Percentiles rank a stretch among this genome's conserved stretches.
Evolutionary conservation across 2,113 vertebrate species (phyloP).

Genomic region (Leucoraja erinaceus): DNA sequence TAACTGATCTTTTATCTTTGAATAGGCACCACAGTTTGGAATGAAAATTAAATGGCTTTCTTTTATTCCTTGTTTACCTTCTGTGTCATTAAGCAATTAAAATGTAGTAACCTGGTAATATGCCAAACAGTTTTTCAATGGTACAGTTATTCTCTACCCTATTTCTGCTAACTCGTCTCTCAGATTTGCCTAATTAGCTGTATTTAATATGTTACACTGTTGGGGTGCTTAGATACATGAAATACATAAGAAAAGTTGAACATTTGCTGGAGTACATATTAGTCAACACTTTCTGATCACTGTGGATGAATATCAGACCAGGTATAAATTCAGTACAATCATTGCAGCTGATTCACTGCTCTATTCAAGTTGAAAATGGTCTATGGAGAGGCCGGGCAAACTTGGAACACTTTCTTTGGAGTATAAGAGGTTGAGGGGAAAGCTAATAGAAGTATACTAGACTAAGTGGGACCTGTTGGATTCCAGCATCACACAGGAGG

Average conservation of each 20-base stretch:
- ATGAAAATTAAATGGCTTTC: background rate
- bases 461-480: no score
- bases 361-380: background rate
- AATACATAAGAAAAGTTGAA: background rate
- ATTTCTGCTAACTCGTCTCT: background rate
- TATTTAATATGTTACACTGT: background rate
- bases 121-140: background rate
- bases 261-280: background rate
- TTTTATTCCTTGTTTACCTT: background rate
- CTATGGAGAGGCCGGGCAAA: no score
- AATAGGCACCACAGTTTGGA: background rate
- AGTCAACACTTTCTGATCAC: background rate
- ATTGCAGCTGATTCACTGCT: background rate
- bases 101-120: background rate
- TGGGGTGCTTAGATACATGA: background rate
- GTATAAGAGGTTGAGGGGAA: no score
- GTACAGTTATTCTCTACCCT: background rate
- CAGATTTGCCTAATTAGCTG: background rate
- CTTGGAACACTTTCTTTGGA: no score
- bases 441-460: no score
- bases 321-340: background rate
- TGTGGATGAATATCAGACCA: background rate
- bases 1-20: background rate
- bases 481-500: no score
- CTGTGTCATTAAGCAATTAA: background rate